These are phyloP conservation scores for Xestia rhomboidea DNA, from an alignment of 2,888 invertebrate genomes.

Conservation along the genomic window DNA sequence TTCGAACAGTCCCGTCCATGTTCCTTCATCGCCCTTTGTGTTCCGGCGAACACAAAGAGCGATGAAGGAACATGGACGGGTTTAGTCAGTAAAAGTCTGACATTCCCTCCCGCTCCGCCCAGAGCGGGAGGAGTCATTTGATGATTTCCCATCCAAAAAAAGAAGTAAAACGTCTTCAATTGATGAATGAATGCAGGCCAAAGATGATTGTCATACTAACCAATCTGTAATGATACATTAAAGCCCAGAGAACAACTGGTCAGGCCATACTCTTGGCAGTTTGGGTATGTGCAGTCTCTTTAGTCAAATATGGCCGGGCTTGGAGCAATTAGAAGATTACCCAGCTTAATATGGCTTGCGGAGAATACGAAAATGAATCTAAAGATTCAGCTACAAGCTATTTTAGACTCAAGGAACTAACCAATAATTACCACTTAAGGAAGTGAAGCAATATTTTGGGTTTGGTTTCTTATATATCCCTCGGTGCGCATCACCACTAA, in stretches of 20 bases:
- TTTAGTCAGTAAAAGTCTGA: no score
- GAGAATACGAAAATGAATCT: neutral
- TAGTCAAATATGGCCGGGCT: neutral
- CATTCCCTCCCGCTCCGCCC: no score
- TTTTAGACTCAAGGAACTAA: neutral
- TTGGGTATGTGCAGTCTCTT: neutral
- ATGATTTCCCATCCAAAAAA: no score
- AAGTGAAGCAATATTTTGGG: neutral
- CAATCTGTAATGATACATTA: conserved; percentile 19
- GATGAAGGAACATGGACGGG: no score
- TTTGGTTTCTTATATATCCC: neutral
- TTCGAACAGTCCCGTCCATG: no score
- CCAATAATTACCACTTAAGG: neutral
- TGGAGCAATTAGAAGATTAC: neutral
- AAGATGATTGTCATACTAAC: neutral
- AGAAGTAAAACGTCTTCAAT: no score
- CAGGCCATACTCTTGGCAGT: neutral
- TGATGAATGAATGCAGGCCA: neutral
- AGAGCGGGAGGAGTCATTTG: no score
- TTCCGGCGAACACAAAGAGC: no score
- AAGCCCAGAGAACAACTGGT: neutral
- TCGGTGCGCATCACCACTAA: neutral
- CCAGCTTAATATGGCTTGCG: neutral
- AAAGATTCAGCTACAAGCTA: neutral
- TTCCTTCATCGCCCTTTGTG: no score